Conservation (phyloP, 1,140 invertebrate species). For the Calycopis cecrops region DNA sequence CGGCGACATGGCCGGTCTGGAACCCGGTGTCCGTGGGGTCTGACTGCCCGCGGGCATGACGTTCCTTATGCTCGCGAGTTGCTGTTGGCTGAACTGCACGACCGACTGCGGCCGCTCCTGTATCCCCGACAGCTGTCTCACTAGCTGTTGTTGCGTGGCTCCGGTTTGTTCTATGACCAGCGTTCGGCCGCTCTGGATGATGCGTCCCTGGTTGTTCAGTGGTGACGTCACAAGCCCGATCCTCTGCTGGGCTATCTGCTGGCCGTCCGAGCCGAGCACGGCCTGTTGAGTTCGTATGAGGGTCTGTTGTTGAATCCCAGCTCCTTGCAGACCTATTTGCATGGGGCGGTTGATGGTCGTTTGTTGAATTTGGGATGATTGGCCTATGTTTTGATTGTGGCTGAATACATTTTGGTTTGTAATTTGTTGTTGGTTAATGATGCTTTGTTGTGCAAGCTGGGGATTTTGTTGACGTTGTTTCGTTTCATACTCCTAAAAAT, state of each 20-base stretch:
- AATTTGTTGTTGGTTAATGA: slow-evolving; percentile 68
- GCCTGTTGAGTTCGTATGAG: slow-evolving; percentile 58
- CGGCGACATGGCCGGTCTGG: slow-evolving; percentile 56
- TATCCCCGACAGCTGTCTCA: slow-evolving; percentile 46
- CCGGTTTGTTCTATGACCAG: slow-evolving; percentile 60
- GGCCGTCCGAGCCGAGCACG: slow-evolving; percentile 50
- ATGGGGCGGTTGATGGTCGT: slow-evolving; percentile 53
- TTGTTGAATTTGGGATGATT: slow-evolving; percentile 58
- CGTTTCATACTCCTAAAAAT: slow-evolving; percentile 74
- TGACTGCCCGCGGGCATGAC: slow-evolving; percentile 56
- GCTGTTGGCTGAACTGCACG: slow-evolving; percentile 55
- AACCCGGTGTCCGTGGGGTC: slow-evolving; percentile 46
- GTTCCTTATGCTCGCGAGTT: slow-evolving; percentile 62
- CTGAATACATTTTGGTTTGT: slow-evolving; percentile 54
- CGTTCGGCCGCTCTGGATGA: slow-evolving; percentile 53
- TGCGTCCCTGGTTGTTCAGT: slow-evolving; percentile 46
- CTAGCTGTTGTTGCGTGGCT: slow-evolving; percentile 48
- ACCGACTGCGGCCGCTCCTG: slow-evolving; percentile 48
- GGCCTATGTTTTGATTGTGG: slow-evolving; percentile 58
- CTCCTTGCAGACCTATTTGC: slow-evolving; percentile 55
- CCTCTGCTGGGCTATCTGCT: slow-evolving; percentile 54
- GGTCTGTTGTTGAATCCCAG: slow-evolving; percentile 55
- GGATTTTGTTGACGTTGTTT: slow-evolving; percentile 73
- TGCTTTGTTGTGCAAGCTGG: slow-evolving; percentile 55
- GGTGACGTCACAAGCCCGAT: slow-evolving; percentile 61